These are phyloP conservation scores for Drosophila mojavensis DNA, from an alignment of 1,140 invertebrate genomes.

Conservation along the genomic window DNA sequence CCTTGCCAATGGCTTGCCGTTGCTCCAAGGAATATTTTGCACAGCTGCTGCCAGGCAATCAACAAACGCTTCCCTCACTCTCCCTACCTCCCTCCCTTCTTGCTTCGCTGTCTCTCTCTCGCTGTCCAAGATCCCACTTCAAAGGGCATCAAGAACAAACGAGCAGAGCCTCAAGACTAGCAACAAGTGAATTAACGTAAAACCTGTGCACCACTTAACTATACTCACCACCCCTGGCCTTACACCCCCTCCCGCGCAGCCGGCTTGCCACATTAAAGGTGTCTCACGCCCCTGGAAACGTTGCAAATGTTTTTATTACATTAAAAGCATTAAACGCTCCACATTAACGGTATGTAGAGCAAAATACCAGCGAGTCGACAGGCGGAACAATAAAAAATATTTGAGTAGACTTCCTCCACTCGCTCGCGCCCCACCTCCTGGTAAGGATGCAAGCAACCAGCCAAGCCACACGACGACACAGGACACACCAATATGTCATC, in stretches of 20 bases:
- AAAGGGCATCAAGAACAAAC: constrained; percentile 24
- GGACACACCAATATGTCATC: constrained; percentile 73
- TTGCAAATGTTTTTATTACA: constrained; percentile 80
- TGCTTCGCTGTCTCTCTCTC: no score
- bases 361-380: constrained; percentile 47
- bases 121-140: constrained; percentile 21
- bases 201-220: constrained; percentile 35
- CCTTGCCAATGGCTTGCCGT: constrained; percentile 8
- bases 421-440: not conserved
- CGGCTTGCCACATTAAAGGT: constrained; percentile 1
- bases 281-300: constrained; percentile 59
- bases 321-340: constrained; percentile 75
- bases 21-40: constrained; percentile 13
- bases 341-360: constrained; percentile 76
- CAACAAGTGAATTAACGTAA: constrained; percentile 62
- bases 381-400: constrained; percentile 21
- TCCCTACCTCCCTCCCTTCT: no score
- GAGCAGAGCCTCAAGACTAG: constrained; percentile 10
- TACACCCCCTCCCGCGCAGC: not conserved
- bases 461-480: constrained; percentile 29
- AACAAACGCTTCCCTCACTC: not conserved
- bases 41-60: constrained; percentile 40
- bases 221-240: not conserved
- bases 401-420: not conserved
- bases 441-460: constrained; percentile 26